Evolutionary conservation across 2,113 vertebrate species (phyloP).

Genomic region (Callopanchax toddi): DNA sequence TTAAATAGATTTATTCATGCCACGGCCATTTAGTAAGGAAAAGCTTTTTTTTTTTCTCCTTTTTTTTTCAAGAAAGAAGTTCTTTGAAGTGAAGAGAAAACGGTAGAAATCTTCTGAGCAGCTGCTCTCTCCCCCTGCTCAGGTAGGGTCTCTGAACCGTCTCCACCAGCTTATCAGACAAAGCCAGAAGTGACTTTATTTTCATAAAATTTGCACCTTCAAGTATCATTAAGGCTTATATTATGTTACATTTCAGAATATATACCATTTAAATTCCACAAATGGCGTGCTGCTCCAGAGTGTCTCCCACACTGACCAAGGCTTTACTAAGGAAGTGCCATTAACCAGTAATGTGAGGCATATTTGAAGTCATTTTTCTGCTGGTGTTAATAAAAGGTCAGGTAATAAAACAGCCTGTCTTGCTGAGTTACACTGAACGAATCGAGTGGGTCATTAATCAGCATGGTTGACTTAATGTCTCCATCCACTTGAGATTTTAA

Average conservation of each 20-base stretch:
- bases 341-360: conserved; percentile 15
- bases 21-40: conserved; percentile 46
- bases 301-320: conserved; percentile 24
- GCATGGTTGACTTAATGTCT: not conserved
- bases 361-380: conserved; percentile 6
- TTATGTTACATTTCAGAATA: conserved; percentile 48
- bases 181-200: conserved; percentile 72
- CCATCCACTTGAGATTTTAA: conserved; percentile 6
- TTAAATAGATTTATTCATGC: conserved; percentile 73
- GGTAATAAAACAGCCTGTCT: not conserved
- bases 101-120: conserved; percentile 66
- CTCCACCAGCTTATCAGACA: conserved; percentile 54
- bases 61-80: conserved; percentile 63
- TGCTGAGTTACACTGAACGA: not conserved
- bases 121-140: conserved; percentile 60
- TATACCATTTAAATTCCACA: conserved; percentile 57
- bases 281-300: conserved; percentile 43
- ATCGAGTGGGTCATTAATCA: not conserved
- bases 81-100: conserved; percentile 65
- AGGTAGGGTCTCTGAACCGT: conserved; percentile 68
- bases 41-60: conserved; percentile 58
- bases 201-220: too few species aligned
- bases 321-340: conserved; percentile 28
- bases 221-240: conserved; percentile 49
- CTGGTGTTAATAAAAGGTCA: not conserved